Base-by-base conservation (phyloP, 1,140 invertebrate genomes). In the Centruroides sculpturatus region DNA sequence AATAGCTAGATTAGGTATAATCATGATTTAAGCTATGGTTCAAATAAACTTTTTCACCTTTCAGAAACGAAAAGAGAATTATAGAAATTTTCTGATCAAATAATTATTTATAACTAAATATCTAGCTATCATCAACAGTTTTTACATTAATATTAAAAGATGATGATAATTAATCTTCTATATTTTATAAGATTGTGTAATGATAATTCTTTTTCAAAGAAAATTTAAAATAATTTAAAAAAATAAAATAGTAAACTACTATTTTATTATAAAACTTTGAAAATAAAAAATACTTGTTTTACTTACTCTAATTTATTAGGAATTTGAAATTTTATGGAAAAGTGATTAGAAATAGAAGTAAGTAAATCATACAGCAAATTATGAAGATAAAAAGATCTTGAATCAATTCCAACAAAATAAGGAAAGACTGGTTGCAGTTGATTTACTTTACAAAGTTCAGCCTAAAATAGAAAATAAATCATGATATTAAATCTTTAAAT, bases 261-360 rank as follows among this genome's bases (percentile, higher is more conserved):
- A 62, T 70, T 66, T n/a, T 62, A 65, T 47, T 67, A 64, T 0
- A 65, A 66, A 60, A 62, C 61, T 51, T 66, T 66, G 46, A 67
- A 56, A 47, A 66, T 66, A 13, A 66, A 8, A 59, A 55, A 13
- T 35, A 53, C 35, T 68, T 10, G 71, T 51, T 35, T 71, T 69
- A 62, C 73, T 65, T 49, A 69, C 59, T 12, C 70, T 69, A 67
- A 71, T 73, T 70, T 72, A 41, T 41, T 41, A 41, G 66, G 48
- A 70, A 66, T 47, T 4, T 61, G 47, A n/a, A 61, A 68, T n/a
- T 71, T 75, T 9, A 70, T 71, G 7, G 73, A 70, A 6, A 71
- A 68, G 13, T 11, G 34, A 13, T 10, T 51, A 35, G 23, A 55
- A 51, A 61, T 64, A n/a, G 59, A 64, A 35, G 49, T 57, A 11